Conservation (phyloP, 2,888 invertebrate genomes). For the Perdita meconis region DNA sequence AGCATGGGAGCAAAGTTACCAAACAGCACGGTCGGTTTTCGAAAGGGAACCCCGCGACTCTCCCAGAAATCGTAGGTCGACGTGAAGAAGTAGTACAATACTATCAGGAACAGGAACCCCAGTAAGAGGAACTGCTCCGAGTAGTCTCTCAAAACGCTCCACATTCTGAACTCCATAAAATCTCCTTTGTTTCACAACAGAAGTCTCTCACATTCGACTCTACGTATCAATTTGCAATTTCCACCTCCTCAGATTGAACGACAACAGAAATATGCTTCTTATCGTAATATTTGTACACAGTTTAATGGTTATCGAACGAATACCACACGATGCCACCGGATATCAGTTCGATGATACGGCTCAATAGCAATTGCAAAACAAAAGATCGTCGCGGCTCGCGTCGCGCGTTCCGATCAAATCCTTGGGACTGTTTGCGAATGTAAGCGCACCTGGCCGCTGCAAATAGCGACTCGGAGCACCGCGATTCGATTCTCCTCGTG, state of each 20-base stretch:
- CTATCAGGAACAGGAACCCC: slow-evolving; percentile 59
- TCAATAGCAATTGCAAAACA: slow-evolving; percentile 19
- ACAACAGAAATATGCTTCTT: no score
- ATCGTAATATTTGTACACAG: not conserved
- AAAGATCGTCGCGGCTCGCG: slow-evolving; percentile 11
- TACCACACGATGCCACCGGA: slow-evolving; percentile 5
- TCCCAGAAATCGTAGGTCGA: slow-evolving; percentile 79
- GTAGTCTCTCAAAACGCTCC: slow-evolving; percentile 43
- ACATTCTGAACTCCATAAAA: slow-evolving; percentile 49
- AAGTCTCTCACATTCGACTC: no score
- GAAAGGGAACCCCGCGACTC: slow-evolving; percentile 76
- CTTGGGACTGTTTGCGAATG: slow-evolving; percentile 25
- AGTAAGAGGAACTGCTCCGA: slow-evolving; percentile 62
- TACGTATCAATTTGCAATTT: not conserved
- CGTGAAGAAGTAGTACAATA: slow-evolving; percentile 76
- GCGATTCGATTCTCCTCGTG: not conserved
- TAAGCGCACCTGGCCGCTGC: slow-evolving; percentile 23
- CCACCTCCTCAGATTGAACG: no score
- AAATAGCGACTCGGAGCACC: slow-evolving; percentile 13
- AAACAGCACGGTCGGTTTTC: slow-evolving; percentile 77
- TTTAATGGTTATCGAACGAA: not conserved
- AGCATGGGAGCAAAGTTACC: slow-evolving; percentile 78
- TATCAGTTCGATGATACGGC: slow-evolving; percentile 24
- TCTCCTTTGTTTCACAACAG: no score
- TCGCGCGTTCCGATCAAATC: slow-evolving; percentile 29